A percentile compares a stretch with the other conserved stretches of the same genome.
These are phyloP conservation scores for Anarsia innoxiella DNA, from an alignment of 2,888 invertebrate species.

Conservation along the genomic window DNA sequence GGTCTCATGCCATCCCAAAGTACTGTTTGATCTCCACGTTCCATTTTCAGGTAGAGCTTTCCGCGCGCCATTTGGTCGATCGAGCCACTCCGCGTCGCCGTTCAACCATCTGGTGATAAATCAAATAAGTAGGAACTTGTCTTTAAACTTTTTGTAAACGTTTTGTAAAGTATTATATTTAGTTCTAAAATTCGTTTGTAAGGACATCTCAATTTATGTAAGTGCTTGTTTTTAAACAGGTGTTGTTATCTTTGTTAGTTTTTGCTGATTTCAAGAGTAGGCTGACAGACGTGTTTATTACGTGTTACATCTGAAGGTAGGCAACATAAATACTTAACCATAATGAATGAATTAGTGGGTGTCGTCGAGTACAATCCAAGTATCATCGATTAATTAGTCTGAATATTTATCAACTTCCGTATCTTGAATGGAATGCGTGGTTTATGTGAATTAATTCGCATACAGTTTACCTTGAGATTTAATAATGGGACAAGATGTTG, in stretches of 20 bases:
- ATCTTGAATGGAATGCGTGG: conserved; percentile 26
- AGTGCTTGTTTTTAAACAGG: conserved; percentile 15
- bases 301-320: background rate
- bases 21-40: conserved; percentile 59
- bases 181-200: conserved; percentile 1
- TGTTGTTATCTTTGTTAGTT: conserved; percentile 29
- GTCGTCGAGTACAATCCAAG: conserved; percentile 28
- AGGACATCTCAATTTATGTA: background rate
- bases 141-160: conserved; percentile 6
- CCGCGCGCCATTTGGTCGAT: conserved; percentile 44
- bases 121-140: conserved; percentile 12
- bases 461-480: conserved; percentile 1
- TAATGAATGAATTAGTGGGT: conserved; percentile 22
- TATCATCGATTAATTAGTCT: conserved; percentile 25
- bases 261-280: conserved; percentile 36
- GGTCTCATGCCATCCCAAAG: conserved; percentile 58
- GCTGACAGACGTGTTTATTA: conserved; percentile 19
- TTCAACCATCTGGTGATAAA: conserved; percentile 56
- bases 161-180: no score
- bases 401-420: conserved; percentile 36
- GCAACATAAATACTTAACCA: background rate
- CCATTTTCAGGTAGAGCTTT: conserved; percentile 55
- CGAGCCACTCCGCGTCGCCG: conserved; percentile 60
- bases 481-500: background rate
- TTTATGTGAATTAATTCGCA: conserved; percentile 7